Conservation (phyloP, 2,797 vertebrate species). For the Steatocranus sp. region DNA sequence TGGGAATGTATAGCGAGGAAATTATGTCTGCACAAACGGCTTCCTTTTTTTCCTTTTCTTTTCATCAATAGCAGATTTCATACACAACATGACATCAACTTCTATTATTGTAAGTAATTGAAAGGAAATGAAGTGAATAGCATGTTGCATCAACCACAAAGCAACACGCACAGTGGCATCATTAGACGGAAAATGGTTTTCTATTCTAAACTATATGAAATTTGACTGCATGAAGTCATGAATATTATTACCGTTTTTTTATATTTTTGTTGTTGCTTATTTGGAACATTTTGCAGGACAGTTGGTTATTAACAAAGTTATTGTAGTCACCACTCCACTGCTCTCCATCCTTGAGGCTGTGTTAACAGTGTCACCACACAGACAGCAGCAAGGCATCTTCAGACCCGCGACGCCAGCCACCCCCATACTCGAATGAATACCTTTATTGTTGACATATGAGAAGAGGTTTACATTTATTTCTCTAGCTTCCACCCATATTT, state of each 20-base stretch:
- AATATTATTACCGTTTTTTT: neutral
- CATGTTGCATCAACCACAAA: constrained; percentile 21
- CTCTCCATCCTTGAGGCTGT: constrained; percentile 79
- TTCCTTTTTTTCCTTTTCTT: neutral
- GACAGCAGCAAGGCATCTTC: constrained; percentile 78
- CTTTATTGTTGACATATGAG: constrained; percentile 5
- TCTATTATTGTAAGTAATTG: constrained; percentile 16
- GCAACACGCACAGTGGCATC: neutral
- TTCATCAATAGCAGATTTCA: neutral
- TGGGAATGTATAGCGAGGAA: neutral
- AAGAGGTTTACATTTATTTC: neutral
- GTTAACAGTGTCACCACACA: constrained; percentile 75
- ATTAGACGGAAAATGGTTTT: constrained; percentile 21
- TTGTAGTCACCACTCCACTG: constrained; percentile 71
- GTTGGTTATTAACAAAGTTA: neutral
- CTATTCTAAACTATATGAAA: neutral
- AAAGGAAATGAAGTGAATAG: constrained; percentile 33
- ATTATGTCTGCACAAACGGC: neutral
- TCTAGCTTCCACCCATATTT: neutral
- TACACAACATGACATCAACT: constrained; percentile 5
- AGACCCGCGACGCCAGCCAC: constrained; percentile 74
- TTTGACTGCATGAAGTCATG: neutral
- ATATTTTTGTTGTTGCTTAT: neutral
- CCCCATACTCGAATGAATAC: constrained; percentile 77
- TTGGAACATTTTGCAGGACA: neutral